Conservation (phyloP, 1,140 invertebrate genomes). For the Artemia franciscana region DNA sequence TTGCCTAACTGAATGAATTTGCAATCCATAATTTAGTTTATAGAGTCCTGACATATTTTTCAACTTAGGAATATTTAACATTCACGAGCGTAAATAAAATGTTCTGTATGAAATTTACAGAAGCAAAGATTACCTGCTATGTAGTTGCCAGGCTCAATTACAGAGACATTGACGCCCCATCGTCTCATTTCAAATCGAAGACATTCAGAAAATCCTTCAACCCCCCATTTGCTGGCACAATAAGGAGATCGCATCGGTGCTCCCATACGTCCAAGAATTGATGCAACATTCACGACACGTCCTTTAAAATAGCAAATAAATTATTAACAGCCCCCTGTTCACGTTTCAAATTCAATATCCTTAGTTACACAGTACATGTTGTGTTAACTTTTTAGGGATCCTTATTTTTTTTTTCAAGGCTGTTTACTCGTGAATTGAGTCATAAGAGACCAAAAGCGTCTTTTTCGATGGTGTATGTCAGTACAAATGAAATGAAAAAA, state of each 20-base stretch:
- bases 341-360: no score
- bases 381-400: no score
- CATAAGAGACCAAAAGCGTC: no score
- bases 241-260: slow-evolving; percentile 52
- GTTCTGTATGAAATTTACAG: background rate
- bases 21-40: background rate
- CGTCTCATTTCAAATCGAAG: slow-evolving; percentile 51
- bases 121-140: slow-evolving; percentile 39
- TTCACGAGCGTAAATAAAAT: background rate
- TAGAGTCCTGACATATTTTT: background rate
- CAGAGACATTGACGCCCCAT: slow-evolving; percentile 28
- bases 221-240: slow-evolving; percentile 42
- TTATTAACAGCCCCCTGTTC: background rate
- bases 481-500: no score
- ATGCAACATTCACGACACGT: slow-evolving; percentile 18
- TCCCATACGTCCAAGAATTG: slow-evolving; percentile 42
- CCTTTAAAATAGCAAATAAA: slow-evolving; percentile 13
- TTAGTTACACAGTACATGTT: no score
- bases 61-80: no score
- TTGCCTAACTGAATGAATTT: background rate
- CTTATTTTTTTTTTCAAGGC: no score
- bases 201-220: slow-evolving; percentile 55
- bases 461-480: no score
- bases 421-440: no score
- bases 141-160: slow-evolving; percentile 59